Percentiles rank a stretch among this genome's conserved stretches.
phyloP scores from a whole-genome alignment of 2,797 vertebrate genomes.

The Aselliscus stoliczkanus region DNA sequence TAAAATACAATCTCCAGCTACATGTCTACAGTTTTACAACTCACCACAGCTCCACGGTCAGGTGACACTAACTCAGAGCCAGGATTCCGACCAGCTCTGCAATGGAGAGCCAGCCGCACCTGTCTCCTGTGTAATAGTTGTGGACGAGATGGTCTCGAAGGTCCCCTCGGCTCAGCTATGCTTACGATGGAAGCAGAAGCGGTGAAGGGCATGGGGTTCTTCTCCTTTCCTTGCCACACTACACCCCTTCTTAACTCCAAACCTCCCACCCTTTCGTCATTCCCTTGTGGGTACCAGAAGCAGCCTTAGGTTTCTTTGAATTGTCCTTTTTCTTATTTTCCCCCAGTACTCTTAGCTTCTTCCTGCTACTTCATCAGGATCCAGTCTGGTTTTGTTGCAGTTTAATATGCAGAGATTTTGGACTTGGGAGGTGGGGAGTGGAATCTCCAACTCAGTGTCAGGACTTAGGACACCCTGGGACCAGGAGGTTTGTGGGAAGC shows the following conservation, averaged over 20 bases:
- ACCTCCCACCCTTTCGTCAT: not conserved
- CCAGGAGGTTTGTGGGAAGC: not conserved
- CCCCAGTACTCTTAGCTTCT: not conserved
- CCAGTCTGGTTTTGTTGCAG: not conserved
- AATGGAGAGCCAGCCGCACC: not conserved
- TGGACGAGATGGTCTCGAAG: not conserved
- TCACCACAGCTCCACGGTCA: not conserved
- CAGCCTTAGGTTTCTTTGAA: not conserved
- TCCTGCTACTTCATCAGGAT: not conserved
- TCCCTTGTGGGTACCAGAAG: not conserved
- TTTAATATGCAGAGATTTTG: not conserved
- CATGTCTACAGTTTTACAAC: not conserved
- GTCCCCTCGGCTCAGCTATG: not conserved
- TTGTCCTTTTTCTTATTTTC: not conserved
- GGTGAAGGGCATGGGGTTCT: not conserved
- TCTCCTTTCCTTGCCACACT: not conserved
- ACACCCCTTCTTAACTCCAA: not conserved
- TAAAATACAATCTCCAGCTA: conserved; percentile 14
- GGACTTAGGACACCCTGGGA: not conserved
- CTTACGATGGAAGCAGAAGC: not conserved
- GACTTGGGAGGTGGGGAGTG: not conserved
- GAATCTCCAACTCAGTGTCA: not conserved
- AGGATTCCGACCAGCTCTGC: not conserved
- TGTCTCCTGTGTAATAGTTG: not conserved
- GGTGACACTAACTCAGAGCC: not conserved